phyloP scores from a whole-genome alignment of 2,113 vertebrate genomes.

The Engystomops pustulosus region DNA sequence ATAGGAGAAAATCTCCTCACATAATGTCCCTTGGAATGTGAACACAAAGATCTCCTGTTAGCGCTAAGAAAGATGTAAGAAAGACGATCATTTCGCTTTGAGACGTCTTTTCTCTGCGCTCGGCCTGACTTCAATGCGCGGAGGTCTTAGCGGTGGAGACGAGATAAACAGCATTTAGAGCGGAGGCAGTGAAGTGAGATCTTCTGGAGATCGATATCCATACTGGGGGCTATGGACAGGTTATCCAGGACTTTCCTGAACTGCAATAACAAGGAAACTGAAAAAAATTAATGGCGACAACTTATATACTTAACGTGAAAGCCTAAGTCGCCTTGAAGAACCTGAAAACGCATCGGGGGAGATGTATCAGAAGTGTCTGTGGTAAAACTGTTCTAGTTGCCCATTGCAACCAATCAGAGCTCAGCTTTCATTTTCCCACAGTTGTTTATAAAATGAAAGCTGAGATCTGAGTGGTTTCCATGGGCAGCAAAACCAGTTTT shows the following conservation, averaged over 20 bases:
- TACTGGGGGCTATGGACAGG: conserved; percentile 58
- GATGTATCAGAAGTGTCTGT: no score
- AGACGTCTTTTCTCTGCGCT: conserved; percentile 60
- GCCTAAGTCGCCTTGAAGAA: background rate
- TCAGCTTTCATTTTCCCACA: background rate
- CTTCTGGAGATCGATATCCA: conserved; percentile 67
- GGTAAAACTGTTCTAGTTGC: background rate
- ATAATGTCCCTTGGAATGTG: background rate
- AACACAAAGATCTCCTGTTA: conserved; percentile 75
- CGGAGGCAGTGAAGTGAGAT: conserved; percentile 61
- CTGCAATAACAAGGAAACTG: conserved; percentile 64
- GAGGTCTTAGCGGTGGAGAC: conserved; percentile 62
- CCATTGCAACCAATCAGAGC: background rate
- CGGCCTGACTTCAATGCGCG: conserved; percentile 61
- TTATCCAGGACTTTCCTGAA: conserved; percentile 62
- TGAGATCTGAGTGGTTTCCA: background rate
- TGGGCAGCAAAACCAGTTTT: no score
- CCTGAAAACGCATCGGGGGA: background rate
- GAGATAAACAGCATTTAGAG: conserved; percentile 67
- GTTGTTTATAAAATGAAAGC: background rate
- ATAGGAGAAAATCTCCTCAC: background rate
- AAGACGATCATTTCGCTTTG: conserved; percentile 63
- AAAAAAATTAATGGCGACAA: conserved; percentile 66
- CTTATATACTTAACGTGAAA: conserved; percentile 64
- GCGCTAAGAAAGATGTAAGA: conserved; percentile 65